Base-by-base conservation (phyloP, 2,113 vertebrate species). In the Penelope pileata region DNA sequence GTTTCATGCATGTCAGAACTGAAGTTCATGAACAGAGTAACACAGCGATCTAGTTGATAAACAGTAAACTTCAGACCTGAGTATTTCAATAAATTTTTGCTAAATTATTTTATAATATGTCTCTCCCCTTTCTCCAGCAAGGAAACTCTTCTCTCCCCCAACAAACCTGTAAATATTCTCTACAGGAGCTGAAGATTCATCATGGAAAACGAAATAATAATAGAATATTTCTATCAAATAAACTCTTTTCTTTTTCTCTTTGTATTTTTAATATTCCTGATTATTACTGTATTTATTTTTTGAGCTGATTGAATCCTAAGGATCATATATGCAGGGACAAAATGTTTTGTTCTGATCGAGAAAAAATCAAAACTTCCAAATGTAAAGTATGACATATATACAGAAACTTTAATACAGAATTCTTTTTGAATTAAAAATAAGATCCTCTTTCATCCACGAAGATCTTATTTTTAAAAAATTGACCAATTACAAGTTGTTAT, bases 381-480 rank as follows among this genome's bases (percentile, higher is more conserved):
- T 29, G 4, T 60, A 29, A 29, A 60, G 6, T 38, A 29, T 42
- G 48, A 5, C 15, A 36, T 63, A 53, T 8, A 64, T 17, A 40
- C 2, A 68, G 16, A 68, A 88, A 23, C 4, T 76, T 34, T 79
- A 83, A 86, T 16, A 56, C 1, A 34, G 4, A 32, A 4, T 4
- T 16, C 1, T 60, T 53, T 90, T 74, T 67, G 2, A 42, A 29
- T 85, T 68, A 10, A 34, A 73, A 69, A 50, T 13, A 69, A 62
- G 4, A 24, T 70, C 7, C 18, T 81, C 5, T 88, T 86, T 18
- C 30, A n/a, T 81, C 24, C 7, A 70, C 53, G 7, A 12, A 72
- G 23, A 66, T 48, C 27, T 83, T 77, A 22, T 43, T 88, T 90
- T 90, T 54, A 83, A 86, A 77, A 81, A 88, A 83, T 38, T 77